Conservation (phyloP, 2,113 vertebrate species). For the Entomyzon cyanotis region DNA sequence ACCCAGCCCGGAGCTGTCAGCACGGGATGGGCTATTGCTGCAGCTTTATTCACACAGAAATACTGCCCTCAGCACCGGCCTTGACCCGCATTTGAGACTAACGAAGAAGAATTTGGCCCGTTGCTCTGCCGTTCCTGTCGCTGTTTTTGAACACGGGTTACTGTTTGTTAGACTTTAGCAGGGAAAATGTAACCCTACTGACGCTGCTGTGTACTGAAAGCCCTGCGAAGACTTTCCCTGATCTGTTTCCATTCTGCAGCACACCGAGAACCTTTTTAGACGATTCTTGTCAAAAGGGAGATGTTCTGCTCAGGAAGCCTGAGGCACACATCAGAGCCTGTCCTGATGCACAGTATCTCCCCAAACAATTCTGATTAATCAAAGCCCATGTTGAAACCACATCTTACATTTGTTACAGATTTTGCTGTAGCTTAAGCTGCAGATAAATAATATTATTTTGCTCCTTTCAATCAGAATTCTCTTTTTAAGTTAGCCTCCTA, state of each 20-base stretch:
- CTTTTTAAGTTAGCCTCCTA: neutral
- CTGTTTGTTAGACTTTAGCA: neutral
- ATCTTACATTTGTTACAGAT: neutral
- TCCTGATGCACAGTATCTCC: neutral
- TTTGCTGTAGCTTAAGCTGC: neutral
- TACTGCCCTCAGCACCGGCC: neutral
- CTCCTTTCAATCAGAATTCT: neutral
- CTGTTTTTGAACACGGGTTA: neutral
- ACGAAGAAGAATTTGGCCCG: neutral
- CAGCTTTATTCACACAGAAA: neutral
- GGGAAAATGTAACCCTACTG: neutral
- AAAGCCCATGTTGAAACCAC: neutral
- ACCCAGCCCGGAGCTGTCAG: neutral
- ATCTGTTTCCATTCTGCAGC: neutral
- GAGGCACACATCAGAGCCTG: neutral
- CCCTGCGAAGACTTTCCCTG: neutral
- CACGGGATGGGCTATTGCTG: neutral
- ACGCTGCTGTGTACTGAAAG: neutral
- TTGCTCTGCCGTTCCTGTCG: neutral
- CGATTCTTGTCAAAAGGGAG: neutral
- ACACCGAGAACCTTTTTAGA: neutral
- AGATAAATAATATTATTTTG: neutral
- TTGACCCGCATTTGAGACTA: neutral
- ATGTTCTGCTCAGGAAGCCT: neutral
- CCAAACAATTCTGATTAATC: neutral